A percentile compares a stretch with the other conserved stretches of the same genome.
Conservation (phyloP, 1,140 invertebrate species). For the Bombus huntii region DNA sequence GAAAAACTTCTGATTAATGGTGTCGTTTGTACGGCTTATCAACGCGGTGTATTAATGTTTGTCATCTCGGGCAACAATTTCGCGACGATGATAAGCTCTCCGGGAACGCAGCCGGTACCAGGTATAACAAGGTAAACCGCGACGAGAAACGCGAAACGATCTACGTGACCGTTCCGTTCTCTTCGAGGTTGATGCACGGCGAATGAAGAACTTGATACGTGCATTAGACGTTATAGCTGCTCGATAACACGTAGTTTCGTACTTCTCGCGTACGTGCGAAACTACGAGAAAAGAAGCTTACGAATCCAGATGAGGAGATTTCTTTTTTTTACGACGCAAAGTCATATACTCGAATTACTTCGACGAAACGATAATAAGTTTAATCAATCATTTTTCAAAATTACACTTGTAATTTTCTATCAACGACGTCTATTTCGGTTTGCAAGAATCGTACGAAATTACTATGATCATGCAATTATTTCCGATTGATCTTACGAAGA, state of each 20-base stretch:
- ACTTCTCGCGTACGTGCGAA: constrained; percentile 49
- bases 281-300: constrained; percentile 25
- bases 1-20: constrained; percentile 40
- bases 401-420: not conserved
- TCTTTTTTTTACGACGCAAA: not conserved
- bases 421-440: no score
- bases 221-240: constrained; percentile 63
- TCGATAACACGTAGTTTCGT: constrained; percentile 61
- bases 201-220: constrained; percentile 65
- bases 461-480: not conserved
- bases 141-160: constrained; percentile 55
- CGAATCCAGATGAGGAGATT: constrained; percentile 25
- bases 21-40: constrained; percentile 43
- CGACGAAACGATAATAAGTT: not conserved
- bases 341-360: not conserved
- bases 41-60: constrained; percentile 46
- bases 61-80: constrained; percentile 41
- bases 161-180: constrained; percentile 46
- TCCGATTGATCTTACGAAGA: not conserved
- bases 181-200: constrained; percentile 48
- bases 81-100: constrained; percentile 29
- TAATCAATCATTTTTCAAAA: not conserved
- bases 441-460: not conserved
- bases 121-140: constrained; percentile 43
- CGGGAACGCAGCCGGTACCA: constrained; percentile 21